A percentile compares a stretch with the other conserved stretches of the same genome.
phyloP scores from a whole-genome alignment of 2,797 vertebrate species.

The Gymnothorax reevesii region DNA sequence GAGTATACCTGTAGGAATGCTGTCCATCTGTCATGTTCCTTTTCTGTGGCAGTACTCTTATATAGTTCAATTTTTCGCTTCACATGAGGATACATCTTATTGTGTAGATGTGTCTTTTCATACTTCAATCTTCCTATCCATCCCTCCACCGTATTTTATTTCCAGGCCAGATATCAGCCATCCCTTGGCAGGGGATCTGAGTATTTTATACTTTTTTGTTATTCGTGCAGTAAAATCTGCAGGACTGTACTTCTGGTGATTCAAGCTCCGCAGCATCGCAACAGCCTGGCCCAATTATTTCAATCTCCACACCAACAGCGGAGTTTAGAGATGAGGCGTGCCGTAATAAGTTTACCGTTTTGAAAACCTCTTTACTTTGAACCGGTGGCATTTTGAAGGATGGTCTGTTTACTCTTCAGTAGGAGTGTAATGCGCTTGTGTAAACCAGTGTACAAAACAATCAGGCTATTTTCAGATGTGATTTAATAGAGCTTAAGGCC shows the following conservation, averaged over 20 bases:
- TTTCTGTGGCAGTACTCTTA: no score
- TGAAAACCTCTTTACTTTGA: neutral
- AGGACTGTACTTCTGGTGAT: neutral
- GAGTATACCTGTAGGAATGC: no score
- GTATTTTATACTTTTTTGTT: no score
- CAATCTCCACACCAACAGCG: neutral
- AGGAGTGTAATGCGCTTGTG: neutral
- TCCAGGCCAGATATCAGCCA: no score
- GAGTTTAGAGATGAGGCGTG: constrained; percentile 1
- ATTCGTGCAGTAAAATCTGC: no score
- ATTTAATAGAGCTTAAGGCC: neutral
- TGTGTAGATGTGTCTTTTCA: no score
- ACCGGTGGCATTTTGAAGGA: neutral
- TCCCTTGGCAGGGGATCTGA: no score
- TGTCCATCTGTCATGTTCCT: no score
- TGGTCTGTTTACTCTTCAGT: neutral
- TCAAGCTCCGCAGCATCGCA: neutral
- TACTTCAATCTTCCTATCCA: no score
- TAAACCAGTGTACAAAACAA: constrained; percentile 2
- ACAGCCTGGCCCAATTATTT: neutral
- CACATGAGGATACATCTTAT: no score
- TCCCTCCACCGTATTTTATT: no score
- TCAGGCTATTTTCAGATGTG: neutral
- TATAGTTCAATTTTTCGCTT: no score
- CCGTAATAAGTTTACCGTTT: neutral